Evolutionary conservation across 1,140 invertebrate species (phyloP).

Genomic region (Lineus longissimus): DNA sequence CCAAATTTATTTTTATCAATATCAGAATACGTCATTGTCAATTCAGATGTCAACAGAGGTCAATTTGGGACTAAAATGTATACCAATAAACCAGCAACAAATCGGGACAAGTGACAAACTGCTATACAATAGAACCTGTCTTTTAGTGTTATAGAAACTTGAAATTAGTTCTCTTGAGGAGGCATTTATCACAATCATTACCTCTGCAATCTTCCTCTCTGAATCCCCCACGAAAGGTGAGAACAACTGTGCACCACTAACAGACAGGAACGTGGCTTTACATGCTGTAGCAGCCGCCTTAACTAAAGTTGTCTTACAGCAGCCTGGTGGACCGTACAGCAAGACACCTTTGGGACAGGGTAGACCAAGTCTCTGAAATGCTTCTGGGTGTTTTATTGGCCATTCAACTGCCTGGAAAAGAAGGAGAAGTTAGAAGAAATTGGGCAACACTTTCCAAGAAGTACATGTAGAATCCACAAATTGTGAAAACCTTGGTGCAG

Average conservation of each 20-base stretch:
- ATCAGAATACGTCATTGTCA: conserved; percentile 3
- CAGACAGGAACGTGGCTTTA: conserved; percentile 62
- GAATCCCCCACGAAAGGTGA: conserved; percentile 67
- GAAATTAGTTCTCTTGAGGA: background rate
- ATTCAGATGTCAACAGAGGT: background rate
- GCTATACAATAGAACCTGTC: background rate
- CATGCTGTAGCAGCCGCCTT: conserved; percentile 41
- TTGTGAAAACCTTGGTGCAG: too few relatives aligned
- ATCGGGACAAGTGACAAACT: background rate
- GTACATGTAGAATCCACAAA: too few relatives aligned
- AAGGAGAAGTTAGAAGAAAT: background rate
- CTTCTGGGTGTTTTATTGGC: conserved; percentile 43
- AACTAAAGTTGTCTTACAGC: conserved; percentile 48
- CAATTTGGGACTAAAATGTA: background rate
- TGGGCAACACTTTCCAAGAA: too few relatives aligned
- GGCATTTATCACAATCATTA: conserved; percentile 16
- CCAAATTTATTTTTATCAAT: background rate
- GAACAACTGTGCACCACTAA: conserved; percentile 65
- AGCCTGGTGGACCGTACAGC: conserved; percentile 47
- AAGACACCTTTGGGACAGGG: conserved; percentile 40
- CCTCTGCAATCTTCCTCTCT: conserved; percentile 60
- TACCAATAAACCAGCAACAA: background rate
- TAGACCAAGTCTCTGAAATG: conserved; percentile 39
- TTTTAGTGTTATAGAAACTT: too few relatives aligned
- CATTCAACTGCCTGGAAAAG: conserved; percentile 45